Base-by-base conservation (phyloP, 2,113 vertebrate genomes). In the Tauraco erythrolophus region DNA sequence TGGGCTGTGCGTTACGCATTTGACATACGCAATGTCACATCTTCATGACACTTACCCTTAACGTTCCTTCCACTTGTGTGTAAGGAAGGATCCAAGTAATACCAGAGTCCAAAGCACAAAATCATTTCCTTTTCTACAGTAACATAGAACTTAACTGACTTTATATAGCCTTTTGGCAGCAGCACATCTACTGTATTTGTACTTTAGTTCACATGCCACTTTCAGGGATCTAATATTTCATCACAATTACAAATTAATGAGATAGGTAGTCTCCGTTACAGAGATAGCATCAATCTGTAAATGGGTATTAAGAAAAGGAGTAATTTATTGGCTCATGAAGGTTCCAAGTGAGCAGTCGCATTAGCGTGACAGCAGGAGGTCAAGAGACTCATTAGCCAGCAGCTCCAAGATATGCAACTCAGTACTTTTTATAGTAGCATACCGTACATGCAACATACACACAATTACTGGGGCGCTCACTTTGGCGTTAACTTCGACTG, bases 211-310 rank as follows among this genome's bases (percentile, higher is more conserved):
- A 86, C 51, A 62, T 7, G 80, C 23, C 76, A 54, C 68, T 94
- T 92, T 22, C 71, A 51, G 84, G 79, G 56, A 88, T 96, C 64
- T 76, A 64, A 78, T 97, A 97, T 95, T 97, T 95, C 96, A 94
- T 76, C 53, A 86, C 91, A 94, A 97, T 94, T 97, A 94, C 92
- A 94, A 97, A 97, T 97, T 97, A 95, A 96, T 84, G 91, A 95
- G 92, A 91, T 97, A 95, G 97, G 95, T 87, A 93, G 94, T 93
- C 72, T 96, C 88, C 4, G 0, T 89, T 91, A 81, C 88, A 84
- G 64, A 94, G 96, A 93, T 91, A 94, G 79, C 68, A 92, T 92
- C 82, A 92, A 93, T 96, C 92, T 96, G 75, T 66, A 89, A 78
- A 88, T 88, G 56, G 37, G 69, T 56, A 84, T 92, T 93, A 92